Evolutionary conservation across 2,888 invertebrate genomes (phyloP).

Genomic region (Lasius fuliginosus): DNA sequence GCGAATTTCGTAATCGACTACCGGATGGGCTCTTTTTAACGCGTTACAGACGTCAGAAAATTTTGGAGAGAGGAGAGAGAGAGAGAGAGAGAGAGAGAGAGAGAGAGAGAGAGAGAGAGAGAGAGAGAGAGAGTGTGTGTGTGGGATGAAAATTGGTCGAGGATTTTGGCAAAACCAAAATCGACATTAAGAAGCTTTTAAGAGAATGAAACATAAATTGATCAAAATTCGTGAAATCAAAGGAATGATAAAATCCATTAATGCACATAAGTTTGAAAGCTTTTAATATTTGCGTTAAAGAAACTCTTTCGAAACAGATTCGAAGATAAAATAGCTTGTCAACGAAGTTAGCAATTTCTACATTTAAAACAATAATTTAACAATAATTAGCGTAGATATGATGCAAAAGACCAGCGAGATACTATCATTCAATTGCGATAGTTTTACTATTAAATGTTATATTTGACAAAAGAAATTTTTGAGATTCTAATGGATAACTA

Average conservation of each 20-base stretch:
- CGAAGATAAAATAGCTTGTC: background rate
- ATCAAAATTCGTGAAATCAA: background rate
- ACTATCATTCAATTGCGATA: background rate
- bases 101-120: background rate
- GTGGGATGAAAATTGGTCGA: background rate
- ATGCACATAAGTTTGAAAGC: background rate
- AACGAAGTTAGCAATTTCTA: background rate
- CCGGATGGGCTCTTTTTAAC: background rate
- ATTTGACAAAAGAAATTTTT: background rate
- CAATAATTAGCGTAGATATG: background rate
- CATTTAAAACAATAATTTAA: slow-evolving; percentile 12
- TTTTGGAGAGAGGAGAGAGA: background rate
- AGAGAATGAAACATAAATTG: background rate
- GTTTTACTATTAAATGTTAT: background rate
- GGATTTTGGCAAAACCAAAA: background rate
- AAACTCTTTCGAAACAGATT: background rate
- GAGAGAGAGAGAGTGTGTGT: background rate
- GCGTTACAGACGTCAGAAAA: background rate
- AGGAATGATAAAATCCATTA: background rate
- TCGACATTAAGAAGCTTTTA: background rate
- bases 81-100: no score
- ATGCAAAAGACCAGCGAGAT: background rate
- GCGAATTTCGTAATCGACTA: background rate
- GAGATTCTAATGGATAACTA: background rate
- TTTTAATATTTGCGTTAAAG: background rate